Base-by-base conservation (phyloP, 2,113 vertebrate species). In the Dolichotis patagonum region DNA sequence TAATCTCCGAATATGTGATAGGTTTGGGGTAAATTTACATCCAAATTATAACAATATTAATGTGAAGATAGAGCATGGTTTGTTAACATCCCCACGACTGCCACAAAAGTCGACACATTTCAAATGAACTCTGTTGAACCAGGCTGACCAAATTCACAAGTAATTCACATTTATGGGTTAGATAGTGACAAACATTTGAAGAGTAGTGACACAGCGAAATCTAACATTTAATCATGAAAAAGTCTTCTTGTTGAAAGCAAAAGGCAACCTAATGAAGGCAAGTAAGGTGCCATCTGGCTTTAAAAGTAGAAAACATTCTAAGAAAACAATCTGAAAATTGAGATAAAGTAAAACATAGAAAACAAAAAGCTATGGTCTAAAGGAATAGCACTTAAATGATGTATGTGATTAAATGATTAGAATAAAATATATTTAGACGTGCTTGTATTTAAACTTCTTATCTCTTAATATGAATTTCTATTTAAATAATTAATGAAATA, bases 181-280 rank as follows among this genome's bases (percentile, higher is more conserved):
- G 28, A 75, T 63, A 28, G 49, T 58, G 0, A 0, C 83, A 38
- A 90, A 84, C 71, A 63, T 83, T 38, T 78, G 17, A 78, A 63
- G 35, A 81, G 30, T 22, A 91, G 62, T 49, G 28, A 92, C 38
- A 77, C 12, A 91, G 60, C 92, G 78, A n/a, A 30, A 58, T 86
- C 52, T 7, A 84, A 43, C 30, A 95, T 71, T 90, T 96, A 87
- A 81, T 92, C 41, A 90, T n/a, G 82, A 81, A 30, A 97, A 96
- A 86, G 71, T 30, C 2, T 90, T 3, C 20, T 49, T 85, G 14
- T 91, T 97, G 46, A 94, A 89, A 85, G 65, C 71, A 49, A 94
- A 94, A 93, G 22, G 17, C 58, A 22, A 12, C 41, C 38, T 71
- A 91, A 32, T 35, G 38, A 95, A 95, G n/a, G 49, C 54, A 38